These are phyloP conservation scores for Gobio occitaniae DNA, from an alignment of 2,797 vertebrate genomes.

Conservation along the genomic window DNA sequence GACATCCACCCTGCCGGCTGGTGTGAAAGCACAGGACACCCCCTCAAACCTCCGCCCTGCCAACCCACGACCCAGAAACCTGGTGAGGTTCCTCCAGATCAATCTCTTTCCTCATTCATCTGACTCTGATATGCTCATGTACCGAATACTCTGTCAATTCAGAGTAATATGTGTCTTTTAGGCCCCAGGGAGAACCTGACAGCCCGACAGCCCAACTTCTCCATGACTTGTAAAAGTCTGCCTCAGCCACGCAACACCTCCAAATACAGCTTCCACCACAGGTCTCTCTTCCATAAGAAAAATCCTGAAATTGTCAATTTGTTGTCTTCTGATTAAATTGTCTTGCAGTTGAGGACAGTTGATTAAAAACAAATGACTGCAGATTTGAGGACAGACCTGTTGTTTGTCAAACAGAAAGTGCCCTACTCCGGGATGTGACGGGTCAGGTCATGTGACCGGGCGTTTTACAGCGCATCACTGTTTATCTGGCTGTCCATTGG, in stretches of 20 bases:
- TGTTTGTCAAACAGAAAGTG: conserved; percentile 86
- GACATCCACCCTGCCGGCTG: conserved; percentile 95
- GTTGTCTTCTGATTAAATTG: not conserved
- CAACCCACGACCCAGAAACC: conserved; percentile 73
- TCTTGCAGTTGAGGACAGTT: not conserved
- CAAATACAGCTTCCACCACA: conserved; percentile 97
- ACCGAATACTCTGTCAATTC: conserved; percentile 44
- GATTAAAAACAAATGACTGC: not conserved
- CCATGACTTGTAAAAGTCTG: conserved; percentile 87
- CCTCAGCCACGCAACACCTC: conserved; percentile 84
- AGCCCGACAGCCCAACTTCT: conserved; percentile 78
- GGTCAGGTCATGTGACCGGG: conserved; percentile 95
- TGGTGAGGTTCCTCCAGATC: conserved; percentile 62
- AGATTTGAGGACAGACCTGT: not conserved
- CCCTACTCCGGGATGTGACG: conserved; percentile 96
- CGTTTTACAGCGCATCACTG: conserved; percentile 98
- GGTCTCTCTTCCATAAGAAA: conserved; percentile 73
- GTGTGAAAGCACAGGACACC: conserved; percentile 93
- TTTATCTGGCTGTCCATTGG: conserved; percentile 95
- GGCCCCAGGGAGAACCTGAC: conserved; percentile 84
- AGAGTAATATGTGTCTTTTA: conserved; percentile 62
- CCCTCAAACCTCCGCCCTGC: conserved; percentile 88
- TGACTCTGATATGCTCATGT: not conserved
- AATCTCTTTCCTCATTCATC: not conserved
- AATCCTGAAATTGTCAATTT: not conserved